Evolutionary conservation across 2,113 vertebrate species (phyloP), one percentile per base, ranked within the genome.

Genomic region (Xenus cinereus): DNA sequence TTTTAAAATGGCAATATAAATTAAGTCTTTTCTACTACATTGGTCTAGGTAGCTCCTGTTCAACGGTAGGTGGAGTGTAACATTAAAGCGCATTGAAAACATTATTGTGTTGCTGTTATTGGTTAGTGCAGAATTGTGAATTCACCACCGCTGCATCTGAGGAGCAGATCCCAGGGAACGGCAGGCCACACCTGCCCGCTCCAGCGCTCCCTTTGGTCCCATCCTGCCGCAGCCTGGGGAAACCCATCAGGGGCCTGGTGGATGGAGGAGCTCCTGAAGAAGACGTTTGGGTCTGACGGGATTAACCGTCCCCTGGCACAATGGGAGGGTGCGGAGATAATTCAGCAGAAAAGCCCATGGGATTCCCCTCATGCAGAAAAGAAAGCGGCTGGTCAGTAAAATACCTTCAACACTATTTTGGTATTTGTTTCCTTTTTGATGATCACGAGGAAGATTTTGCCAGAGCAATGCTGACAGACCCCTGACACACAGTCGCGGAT

Each of bases 401-500:
- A 26, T 3, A 28, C 32, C 84, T 78, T 35, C 66, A 41, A n/a
- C 62, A 41, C 26, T 77, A 68, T 37, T 81, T 66, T 35, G 5
- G 9, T 7, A 1, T 2, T 27, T 46, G 13, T 15, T 68, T 66
- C 41, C 22, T 39, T 77, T 86, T 77, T 67, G 60, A 69, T 23
- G 28, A 54, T 64, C 17, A 26, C 39, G 68, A 48, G 46, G 67
- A 92, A 66, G 17, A n/a, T 20, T 56, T 43, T 90, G 32, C 43
- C 43, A 41, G 41, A 50, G 19, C 10, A 69, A 24, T 57, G 32
- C 57, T 46, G 43, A 67, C n/a, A 27, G 30, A 24, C 33, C 35
- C 41, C 17, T 62, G n/a, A 62, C 26, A 20, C 16, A 30, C 6
- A 41, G 19, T 37, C 0, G 1, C 5, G 0, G 14, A 59, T 28